These are phyloP conservation scores for Agriopis marginaria DNA, from an alignment of 2,888 invertebrate species.

Conservation along the genomic window DNA sequence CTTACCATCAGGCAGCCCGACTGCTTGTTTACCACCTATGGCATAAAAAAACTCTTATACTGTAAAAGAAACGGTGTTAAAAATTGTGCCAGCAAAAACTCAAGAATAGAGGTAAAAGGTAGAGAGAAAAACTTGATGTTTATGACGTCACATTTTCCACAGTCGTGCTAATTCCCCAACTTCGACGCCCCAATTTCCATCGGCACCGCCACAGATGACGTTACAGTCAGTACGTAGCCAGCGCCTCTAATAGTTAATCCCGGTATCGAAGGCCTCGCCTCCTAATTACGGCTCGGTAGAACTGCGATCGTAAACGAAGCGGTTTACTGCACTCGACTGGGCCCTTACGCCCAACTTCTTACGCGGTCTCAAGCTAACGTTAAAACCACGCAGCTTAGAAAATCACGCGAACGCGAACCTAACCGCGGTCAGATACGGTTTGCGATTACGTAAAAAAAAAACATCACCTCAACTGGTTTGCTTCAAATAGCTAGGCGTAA, in stretches of 20 bases:
- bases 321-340: slow-evolving; percentile 22
- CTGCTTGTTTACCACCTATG: no score
- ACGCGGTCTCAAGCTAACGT: no score
- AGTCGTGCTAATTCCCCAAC: slow-evolving; percentile 11
- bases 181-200: slow-evolving; percentile 11
- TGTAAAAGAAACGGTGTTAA: no score
- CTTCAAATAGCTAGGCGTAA: no score
- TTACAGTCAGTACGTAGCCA: background rate
- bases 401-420: no score
- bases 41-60: no score
- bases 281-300: slow-evolving; percentile 24
- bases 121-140: slow-evolving; percentile 11
- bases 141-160: slow-evolving; percentile 15
- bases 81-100: background rate
- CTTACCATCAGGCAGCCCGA: no score
- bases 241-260: slow-evolving; percentile 14
- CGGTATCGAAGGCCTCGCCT: slow-evolving; percentile 24
- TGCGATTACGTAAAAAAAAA: no score
- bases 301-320: slow-evolving; percentile 22
- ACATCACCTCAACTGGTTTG: no score
- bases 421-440: no score
- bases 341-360: no score
- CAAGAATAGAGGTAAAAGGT: background rate
- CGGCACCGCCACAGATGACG: slow-evolving; percentile 1
- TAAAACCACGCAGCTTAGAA: no score